A percentile compares a stretch with the other conserved stretches of the same genome.
Conservation (phyloP, 2,797 vertebrate species). For the Cyprinella venusta region DNA sequence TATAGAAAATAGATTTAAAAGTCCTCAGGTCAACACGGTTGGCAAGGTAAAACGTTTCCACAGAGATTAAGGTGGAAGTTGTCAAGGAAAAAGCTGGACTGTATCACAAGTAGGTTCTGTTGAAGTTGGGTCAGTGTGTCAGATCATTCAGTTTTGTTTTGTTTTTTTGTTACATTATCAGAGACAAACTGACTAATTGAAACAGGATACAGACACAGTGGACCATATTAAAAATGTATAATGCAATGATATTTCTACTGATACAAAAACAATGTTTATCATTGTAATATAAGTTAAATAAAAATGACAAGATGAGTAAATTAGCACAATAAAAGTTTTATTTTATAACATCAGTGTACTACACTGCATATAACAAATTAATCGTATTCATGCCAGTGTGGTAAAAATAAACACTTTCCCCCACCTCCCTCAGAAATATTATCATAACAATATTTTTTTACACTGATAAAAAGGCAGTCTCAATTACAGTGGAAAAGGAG, state of each 20-base stretch:
- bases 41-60: constrained; percentile 27
- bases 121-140: background rate
- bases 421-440: constrained; percentile 49
- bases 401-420: constrained; percentile 66
- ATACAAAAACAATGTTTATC: background rate
- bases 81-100: constrained; percentile 39
- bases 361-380: constrained; percentile 64
- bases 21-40: constrained; percentile 12
- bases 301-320: constrained; percentile 30
- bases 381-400: constrained; percentile 65
- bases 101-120: constrained; percentile 8
- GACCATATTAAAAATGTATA: background rate
- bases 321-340: constrained; percentile 58
- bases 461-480: constrained; percentile 64
- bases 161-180: background rate
- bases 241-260: background rate
- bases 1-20: constrained; percentile 16
- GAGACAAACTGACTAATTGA: background rate
- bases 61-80: constrained; percentile 24
- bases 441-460: constrained; percentile 56
- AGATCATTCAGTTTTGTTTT: background rate
- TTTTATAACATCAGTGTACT: constrained; percentile 61
- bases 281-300: background rate
- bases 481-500: constrained; percentile 60
- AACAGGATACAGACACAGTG: background rate